Base-by-base conservation (phyloP, 1,140 invertebrate genomes). In the Drosophila funebris region DNA sequence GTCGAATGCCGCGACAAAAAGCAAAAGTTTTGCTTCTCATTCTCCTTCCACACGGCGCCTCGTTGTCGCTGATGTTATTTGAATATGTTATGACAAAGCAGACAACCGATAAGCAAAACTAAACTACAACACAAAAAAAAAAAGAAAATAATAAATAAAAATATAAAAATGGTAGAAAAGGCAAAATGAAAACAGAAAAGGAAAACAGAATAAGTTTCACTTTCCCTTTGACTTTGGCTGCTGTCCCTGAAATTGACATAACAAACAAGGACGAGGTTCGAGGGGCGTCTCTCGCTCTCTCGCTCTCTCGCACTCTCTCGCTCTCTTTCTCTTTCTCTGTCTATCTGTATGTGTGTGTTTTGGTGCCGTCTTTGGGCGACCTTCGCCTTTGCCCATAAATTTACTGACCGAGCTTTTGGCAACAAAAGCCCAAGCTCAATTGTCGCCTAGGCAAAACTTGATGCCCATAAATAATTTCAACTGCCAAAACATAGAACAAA, bases 331-430 rank as follows among this genome's bases (percentile, higher is more conserved):
- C n/a, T n/a, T n/a, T n/a, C n/a, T n/a, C n/a, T n/a, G n/a, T n/a
- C 16, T 4, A 18, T 43, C 16, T 44, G 43, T 24, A n/a, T 27
- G 22, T 24, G 22, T 27, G 22, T 9, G 44, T 27, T 48, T 14
- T 48, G 44, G 24, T 16, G 9, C 24, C 24, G 24, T 11, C 5
- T 43, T 43, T 20, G 16, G 24, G 22, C 67, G 80, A 80, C 81
- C 80, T 84, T 84, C 80, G 80, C 76, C 80, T 84, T 83, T 80
- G 60, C 41, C 58, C 72, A 83, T 84, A 71, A 84, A 79, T 76
- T 81, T 76, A 11, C 27, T 68, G 56, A 29, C 20, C 54, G n/a
- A 44, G 68, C 53, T 69, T 54, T 62, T 71, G 60, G 43, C 44
- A 61, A 48, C 18, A 22, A 24, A 14, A 46, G 37, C 36, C 22